A percentile compares a stretch with the other conserved stretches of the same genome.
Evolutionary conservation across 2,888 invertebrate species (phyloP).

Genomic region (Odontomyia ornata): DNA sequence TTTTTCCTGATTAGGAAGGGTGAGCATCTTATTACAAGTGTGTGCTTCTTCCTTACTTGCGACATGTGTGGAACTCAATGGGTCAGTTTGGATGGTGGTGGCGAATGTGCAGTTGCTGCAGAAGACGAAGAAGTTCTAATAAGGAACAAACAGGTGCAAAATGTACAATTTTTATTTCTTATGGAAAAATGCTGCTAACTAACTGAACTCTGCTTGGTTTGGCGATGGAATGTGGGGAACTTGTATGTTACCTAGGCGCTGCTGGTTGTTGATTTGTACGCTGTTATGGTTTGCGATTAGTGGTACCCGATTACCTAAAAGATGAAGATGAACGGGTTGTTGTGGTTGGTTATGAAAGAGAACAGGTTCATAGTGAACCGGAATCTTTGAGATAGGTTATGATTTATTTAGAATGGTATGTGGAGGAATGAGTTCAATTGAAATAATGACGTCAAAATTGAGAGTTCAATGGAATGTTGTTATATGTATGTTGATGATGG

Average conservation of each 20-base stretch:
- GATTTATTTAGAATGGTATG: slow-evolving; percentile 47
- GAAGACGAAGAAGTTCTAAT: not conserved
- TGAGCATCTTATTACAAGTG: not conserved
- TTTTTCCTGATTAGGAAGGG: not conserved
- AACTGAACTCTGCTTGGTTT: not conserved
- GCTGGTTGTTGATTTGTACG: not conserved
- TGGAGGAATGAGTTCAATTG: not conserved
- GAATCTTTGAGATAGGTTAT: slow-evolving; percentile 50
- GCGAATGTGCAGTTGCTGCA: not conserved
- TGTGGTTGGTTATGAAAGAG: not conserved
- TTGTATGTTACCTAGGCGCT: not conserved
- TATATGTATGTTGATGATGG: too few relatives aligned
- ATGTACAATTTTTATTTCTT: not conserved
- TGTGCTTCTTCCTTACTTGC: not conserved
- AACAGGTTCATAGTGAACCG: slow-evolving; percentile 35
- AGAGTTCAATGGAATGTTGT: not conserved
- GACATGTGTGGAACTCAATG: too few relatives aligned
- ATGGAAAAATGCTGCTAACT: not conserved
- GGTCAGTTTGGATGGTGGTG: not conserved
- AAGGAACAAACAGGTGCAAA: slow-evolving; percentile 30
- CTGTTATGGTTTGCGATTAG: slow-evolving; percentile 6
- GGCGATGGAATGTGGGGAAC: not conserved
- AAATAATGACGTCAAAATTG: not conserved
- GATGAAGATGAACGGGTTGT: slow-evolving; percentile 8
- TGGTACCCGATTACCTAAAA: slow-evolving; percentile 8